phyloP scores from a whole-genome alignment of 2,888 invertebrate genomes.

The Drosophila neutralis region DNA sequence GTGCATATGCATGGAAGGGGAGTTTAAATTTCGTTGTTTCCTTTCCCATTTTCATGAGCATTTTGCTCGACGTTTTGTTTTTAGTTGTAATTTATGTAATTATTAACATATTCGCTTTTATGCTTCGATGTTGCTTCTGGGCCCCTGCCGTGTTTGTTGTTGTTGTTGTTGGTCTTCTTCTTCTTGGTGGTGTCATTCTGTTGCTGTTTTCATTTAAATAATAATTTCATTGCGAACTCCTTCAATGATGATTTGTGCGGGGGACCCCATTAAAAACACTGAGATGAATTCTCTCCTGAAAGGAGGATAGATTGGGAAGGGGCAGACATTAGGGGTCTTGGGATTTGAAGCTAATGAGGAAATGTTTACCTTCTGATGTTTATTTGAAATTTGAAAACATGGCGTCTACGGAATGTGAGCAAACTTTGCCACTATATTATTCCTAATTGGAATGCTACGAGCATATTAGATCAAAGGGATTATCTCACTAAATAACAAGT shows the following conservation, averaged over 20 bases:
- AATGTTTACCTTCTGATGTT: conserved; percentile 43
- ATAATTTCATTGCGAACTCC: conserved; percentile 81
- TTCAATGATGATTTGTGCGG: conserved; percentile 50
- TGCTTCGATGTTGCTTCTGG: conserved; percentile 20
- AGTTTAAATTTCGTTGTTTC: conserved; percentile 20
- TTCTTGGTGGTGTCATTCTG: conserved; percentile 39
- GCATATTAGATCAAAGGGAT: conserved; percentile 54
- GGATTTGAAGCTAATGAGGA: conserved; percentile 47
- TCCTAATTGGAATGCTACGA: conserved; percentile 40
- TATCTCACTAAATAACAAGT: conserved; percentile 27
- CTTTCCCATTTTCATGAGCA: conserved; percentile 42
- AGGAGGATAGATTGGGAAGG: neutral
- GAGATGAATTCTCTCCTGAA: conserved; percentile 17
- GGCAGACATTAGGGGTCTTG: neutral
- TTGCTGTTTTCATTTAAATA: conserved; percentile 79
- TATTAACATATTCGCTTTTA: conserved; percentile 72
- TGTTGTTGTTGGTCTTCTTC: neutral
- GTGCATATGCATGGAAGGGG: conserved; percentile 31
- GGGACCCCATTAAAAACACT: conserved; percentile 25
- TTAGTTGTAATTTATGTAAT: conserved; percentile 78
- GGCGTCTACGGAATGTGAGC: conserved; percentile 38
- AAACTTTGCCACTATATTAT: conserved; percentile 1
- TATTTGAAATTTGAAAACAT: conserved; percentile 29
- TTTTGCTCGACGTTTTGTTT: conserved; percentile 67
- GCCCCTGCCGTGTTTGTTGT: conserved; percentile 28